Base-by-base conservation (phyloP, 2,113 vertebrate species). In the Pseudorectes ferrugineus region DNA sequence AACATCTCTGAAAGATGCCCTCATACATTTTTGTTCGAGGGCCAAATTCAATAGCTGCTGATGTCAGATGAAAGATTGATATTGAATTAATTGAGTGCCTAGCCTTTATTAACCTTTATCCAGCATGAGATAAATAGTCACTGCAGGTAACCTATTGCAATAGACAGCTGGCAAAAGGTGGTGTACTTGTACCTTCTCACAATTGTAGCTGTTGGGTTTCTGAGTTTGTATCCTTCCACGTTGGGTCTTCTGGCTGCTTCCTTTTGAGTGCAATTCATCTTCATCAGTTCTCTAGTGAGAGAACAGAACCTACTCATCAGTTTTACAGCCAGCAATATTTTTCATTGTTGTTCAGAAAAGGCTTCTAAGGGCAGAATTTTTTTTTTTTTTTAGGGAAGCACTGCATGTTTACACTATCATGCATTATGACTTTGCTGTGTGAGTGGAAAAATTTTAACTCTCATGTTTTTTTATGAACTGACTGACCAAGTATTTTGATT, bases 331-430 rank as follows among this genome's bases (percentile, higher is more conserved):
- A 97, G 83, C 79, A 96, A 80, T 97, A 96, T 95, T 97, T 97
- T 96, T 96, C 16, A 95, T 72, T 97, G 92, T 90, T 97, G 85
- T 89, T 96, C 95, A 97, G 91, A 94, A 96, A 97, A 96, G 86
- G 62, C 71, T 97, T 96, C 96, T 95, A 94, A 96, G 93, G 92
- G 85, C 2, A 36, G 18, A 23, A 93, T 61, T 95, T 95, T 94
- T 97, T 94, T 77, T 96, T 97, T 97, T 97, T 97, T 96, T 97
- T 94, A 95, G 95, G 93, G 93, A 98, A 95, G 92, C 80, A 93
- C 68, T 65, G 31, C 89, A 63, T 95, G 70, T 95, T 98, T 98
- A 95, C 87, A 85, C 72, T 92, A 72, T 96, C 97, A 95, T 97
- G 95, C 97, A 94, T 97, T 95, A 96, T 95, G 86, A 94, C 85